Conservation (phyloP, 1,140 invertebrate species). For the Scaptomyza hsui region DNA sequence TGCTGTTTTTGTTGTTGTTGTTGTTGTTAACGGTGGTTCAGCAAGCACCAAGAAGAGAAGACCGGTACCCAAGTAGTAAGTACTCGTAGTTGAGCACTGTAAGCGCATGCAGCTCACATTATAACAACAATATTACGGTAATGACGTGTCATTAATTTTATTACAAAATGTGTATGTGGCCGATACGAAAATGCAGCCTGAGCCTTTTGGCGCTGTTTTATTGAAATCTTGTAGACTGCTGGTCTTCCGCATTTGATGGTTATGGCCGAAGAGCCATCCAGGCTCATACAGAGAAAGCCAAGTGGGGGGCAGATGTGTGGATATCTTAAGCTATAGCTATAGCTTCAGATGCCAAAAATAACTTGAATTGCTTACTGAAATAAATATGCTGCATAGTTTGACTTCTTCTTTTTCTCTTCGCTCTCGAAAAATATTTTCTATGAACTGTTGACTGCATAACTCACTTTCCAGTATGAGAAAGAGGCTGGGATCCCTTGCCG, state of each 20-base stretch:
- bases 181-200: neutral
- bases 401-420: slow-evolving; percentile 2
- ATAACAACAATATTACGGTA: slow-evolving; percentile 83
- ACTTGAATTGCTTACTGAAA: slow-evolving; percentile 61
- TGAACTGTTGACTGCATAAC: slow-evolving; percentile 79
- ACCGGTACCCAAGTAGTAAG: slow-evolving; percentile 34
- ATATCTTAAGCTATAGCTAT: slow-evolving; percentile 1
- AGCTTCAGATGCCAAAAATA: slow-evolving; percentile 52
- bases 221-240: slow-evolving; percentile 74
- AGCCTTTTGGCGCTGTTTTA: slow-evolving; percentile 63
- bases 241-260: slow-evolving; percentile 76
- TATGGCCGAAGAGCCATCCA: neutral
- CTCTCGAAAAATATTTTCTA: slow-evolving; percentile 65
- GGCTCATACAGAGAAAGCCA: slow-evolving; percentile 30
- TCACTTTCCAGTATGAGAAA: slow-evolving; percentile 53
- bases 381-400: slow-evolving; percentile 55
- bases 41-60: slow-evolving; percentile 15
- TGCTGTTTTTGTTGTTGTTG: neutral
- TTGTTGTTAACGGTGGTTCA: slow-evolving; percentile 38
- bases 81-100: slow-evolving; percentile 29
- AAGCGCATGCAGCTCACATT: slow-evolving; percentile 59
- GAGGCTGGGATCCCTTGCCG: slow-evolving; percentile 55
- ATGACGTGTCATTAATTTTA: slow-evolving; percentile 84
- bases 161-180: slow-evolving; percentile 77
- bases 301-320: slow-evolving; percentile 5